Percentiles rank a stretch among this genome's conserved stretches.
Evolutionary conservation across 2,113 vertebrate species (phyloP).

Genomic region (Siniperca chuatsi): DNA sequence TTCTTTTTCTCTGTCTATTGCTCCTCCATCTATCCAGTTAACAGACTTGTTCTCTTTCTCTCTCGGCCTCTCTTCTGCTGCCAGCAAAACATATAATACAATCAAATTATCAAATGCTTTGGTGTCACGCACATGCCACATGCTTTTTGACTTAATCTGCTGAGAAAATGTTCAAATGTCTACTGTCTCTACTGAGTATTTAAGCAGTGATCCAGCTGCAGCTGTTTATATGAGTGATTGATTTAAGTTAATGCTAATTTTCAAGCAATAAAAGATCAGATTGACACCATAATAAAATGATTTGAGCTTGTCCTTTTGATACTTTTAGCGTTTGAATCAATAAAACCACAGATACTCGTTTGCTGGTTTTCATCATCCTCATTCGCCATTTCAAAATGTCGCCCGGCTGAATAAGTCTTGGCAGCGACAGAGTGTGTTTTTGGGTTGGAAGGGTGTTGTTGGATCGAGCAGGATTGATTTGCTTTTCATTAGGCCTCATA

Average conservation of each 20-base stretch:
- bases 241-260: slow-evolving; percentile 4
- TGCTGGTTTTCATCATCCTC: slow-evolving; percentile 41
- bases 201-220: background rate
- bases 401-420: slow-evolving; percentile 49
- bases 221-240: slow-evolving; percentile 5
- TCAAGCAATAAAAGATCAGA: slow-evolving; percentile 26
- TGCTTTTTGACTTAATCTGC: slow-evolving; percentile 31
- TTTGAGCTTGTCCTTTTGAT: slow-evolving; percentile 13
- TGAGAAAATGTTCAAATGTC: slow-evolving; percentile 4
- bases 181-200: background rate
- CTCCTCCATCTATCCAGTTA: slow-evolving; percentile 15
- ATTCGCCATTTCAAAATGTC: slow-evolving; percentile 50
- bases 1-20: slow-evolving; percentile 11
- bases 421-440: slow-evolving; percentile 56
- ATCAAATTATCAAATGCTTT: slow-evolving; percentile 41
- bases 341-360: slow-evolving; percentile 38
- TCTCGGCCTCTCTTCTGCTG: slow-evolving; percentile 14
- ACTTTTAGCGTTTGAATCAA: slow-evolving; percentile 20
- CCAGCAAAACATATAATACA: slow-evolving; percentile 39
- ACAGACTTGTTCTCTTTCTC: background rate
- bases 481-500: slow-evolving; percentile 62
- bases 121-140: slow-evolving; percentile 30
- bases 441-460: slow-evolving; percentile 37
- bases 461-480: slow-evolving; percentile 62
- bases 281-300: slow-evolving; percentile 15